phyloP scores from a whole-genome alignment of 2,113 vertebrate species.

The Lophochroa leadbeateri region DNA sequence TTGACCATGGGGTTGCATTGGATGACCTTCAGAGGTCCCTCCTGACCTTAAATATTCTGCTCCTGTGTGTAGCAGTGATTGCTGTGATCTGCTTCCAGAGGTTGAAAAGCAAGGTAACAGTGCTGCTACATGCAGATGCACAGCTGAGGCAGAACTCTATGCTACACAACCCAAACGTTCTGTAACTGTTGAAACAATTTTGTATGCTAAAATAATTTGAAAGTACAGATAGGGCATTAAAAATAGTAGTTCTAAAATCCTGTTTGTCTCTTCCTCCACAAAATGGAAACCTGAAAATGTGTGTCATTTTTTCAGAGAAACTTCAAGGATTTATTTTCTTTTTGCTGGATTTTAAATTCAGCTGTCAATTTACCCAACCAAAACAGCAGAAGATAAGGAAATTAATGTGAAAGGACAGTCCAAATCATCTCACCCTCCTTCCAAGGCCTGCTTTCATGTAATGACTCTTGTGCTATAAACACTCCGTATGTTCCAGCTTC shows the following conservation, averaged over 20 bases:
- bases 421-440: background rate
- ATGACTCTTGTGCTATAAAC: background rate
- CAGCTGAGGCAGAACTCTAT: background rate
- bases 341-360: background rate
- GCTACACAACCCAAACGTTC: background rate
- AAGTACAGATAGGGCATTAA: background rate
- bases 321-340: background rate
- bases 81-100: fast-evolving
- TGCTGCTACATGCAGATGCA: background rate
- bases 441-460: background rate
- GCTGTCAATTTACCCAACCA: background rate
- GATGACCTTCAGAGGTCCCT: background rate
- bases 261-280: background rate
- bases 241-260: background rate
- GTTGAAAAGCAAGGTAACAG: too few relatives aligned
- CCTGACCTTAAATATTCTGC: background rate
- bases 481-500: background rate
- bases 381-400: background rate
- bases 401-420: background rate
- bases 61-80: background rate
- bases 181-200: background rate
- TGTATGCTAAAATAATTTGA: background rate
- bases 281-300: background rate
- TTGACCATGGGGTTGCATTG: background rate
- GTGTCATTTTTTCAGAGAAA: background rate